These are phyloP conservation scores for Montipora capitata DNA, from an alignment of 92 coral and sea anemone species.

Conservation along the genomic window DNA sequence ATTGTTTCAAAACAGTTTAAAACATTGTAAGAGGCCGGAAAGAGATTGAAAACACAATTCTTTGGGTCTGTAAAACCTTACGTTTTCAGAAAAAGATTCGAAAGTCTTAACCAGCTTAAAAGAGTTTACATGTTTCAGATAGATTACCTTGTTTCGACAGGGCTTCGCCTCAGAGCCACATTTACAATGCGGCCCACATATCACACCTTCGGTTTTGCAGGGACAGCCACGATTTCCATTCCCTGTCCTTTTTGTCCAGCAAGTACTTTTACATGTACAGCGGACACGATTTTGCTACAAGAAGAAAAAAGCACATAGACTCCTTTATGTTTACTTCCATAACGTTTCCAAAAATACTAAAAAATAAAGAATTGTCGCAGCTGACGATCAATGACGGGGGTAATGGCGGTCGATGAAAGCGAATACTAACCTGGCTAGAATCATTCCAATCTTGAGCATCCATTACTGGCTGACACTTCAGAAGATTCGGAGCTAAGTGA, in stretches of 20 bases:
- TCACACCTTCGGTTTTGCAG: not conserved
- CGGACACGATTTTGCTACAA: no score
- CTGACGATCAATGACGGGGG: not conserved
- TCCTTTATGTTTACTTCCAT: not conserved
- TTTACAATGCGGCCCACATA: not conserved
- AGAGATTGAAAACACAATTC: not conserved
- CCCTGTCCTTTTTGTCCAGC: not conserved
- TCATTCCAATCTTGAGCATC: not conserved
- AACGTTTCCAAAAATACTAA: not conserved
- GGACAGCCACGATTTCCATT: not conserved
- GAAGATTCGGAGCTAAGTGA: not conserved
- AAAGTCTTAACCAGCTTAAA: no score
- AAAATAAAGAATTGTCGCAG: not conserved
- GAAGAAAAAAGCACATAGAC: no score
- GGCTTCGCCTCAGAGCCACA: slow-evolving; percentile 10
- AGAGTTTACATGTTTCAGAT: not conserved
- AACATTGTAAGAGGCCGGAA: not conserved
- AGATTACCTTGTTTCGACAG: slow-evolving; percentile 4
- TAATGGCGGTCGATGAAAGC: not conserved
- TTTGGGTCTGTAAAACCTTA: no score
- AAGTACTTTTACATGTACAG: slow-evolving; percentile 10
- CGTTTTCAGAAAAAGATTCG: not conserved
- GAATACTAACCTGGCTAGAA: not conserved
- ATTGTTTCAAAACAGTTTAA: not conserved
- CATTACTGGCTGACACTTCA: not conserved